Percentiles rank a stretch among this genome's conserved stretches.
Evolutionary conservation across 2,888 invertebrate species (phyloP).

Genomic region (Campoletis raptor): DNA sequence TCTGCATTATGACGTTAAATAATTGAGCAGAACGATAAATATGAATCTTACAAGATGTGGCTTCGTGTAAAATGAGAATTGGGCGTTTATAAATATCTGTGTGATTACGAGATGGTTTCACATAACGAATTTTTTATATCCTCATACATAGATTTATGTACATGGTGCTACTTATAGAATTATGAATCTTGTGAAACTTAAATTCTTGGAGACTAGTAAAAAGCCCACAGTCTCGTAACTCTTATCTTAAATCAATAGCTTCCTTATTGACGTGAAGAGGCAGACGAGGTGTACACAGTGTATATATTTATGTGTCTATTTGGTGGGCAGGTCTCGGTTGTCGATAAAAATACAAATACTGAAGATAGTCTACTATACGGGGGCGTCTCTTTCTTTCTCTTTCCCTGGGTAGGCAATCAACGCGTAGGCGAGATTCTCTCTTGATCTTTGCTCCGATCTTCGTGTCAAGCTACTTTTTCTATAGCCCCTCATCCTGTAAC

Average conservation of each 20-base stretch:
- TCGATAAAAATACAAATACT: constrained; percentile 72
- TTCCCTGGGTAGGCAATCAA: constrained; percentile 42
- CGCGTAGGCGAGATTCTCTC: constrained; percentile 69
- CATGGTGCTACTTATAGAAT: constrained; percentile 31
- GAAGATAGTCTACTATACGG: constrained; percentile 64
- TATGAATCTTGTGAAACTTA: constrained; percentile 58
- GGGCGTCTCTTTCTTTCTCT: constrained; percentile 44
- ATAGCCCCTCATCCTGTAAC: neutral
- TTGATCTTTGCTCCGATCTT: constrained; percentile 44
- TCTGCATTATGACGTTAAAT: constrained; percentile 53
- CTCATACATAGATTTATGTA: neutral
- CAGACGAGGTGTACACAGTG: constrained; percentile 37
- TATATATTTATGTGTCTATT: constrained; percentile 47
- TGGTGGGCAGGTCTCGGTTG: constrained; percentile 65
- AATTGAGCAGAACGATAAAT: constrained; percentile 47
- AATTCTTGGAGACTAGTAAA: constrained; percentile 34
- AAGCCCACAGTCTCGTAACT: constrained; percentile 42
- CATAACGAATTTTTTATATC: neutral
- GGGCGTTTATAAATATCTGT: constrained; percentile 12
- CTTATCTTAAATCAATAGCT: constrained; percentile 78
- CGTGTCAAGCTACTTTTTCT: constrained; percentile 43
- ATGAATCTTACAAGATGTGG: constrained; percentile 18
- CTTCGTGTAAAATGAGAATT: constrained; percentile 16
- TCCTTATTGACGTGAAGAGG: constrained; percentile 73
- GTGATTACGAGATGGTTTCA: constrained; percentile 27